These are phyloP conservation scores for Cepphus grylle DNA, from an alignment of 2,113 vertebrate genomes.

Conservation along the genomic window DNA sequence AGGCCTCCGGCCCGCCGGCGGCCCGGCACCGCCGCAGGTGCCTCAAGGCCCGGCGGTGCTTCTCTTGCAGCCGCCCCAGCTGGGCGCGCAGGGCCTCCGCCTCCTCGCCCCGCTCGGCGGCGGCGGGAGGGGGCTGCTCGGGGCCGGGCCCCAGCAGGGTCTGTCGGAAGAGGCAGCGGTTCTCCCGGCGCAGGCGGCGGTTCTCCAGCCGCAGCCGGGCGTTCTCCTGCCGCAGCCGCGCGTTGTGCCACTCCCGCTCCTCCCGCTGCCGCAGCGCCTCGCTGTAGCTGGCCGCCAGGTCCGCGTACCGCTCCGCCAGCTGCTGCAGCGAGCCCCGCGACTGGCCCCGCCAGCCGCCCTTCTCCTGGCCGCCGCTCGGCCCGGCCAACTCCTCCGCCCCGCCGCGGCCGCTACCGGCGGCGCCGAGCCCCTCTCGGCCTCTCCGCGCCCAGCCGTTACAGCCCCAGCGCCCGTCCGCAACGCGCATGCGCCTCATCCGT, in stretches of 20 bases:
- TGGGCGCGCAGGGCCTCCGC: background rate
- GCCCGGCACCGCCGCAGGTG: conserved; percentile 36
- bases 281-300: conserved; percentile 80
- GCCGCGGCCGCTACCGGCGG: background rate
- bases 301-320: conserved; percentile 80
- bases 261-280: conserved; percentile 81
- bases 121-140: background rate
- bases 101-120: background rate
- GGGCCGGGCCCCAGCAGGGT: conserved; percentile 14
- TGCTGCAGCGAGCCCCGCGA: conserved; percentile 50
- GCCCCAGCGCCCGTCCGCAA: background rate
- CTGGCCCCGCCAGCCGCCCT: conserved; percentile 30
- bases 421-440: background rate
- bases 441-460: background rate
- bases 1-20: background rate
- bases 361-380: background rate
- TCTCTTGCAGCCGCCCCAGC: background rate
- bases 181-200: conserved; percentile 77
- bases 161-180: conserved; percentile 71
- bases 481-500: conserved; percentile 69
- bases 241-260: conserved; percentile 81
- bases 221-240: conserved; percentile 76
- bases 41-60: conserved; percentile 60
- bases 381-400: background rate
- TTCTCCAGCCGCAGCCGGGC: conserved; percentile 78